A percentile compares a stretch with the other conserved stretches of the same genome.
These are phyloP conservation scores for Syngnathus typhle DNA, from an alignment of 2,113 vertebrate species.

Conservation along the genomic window DNA sequence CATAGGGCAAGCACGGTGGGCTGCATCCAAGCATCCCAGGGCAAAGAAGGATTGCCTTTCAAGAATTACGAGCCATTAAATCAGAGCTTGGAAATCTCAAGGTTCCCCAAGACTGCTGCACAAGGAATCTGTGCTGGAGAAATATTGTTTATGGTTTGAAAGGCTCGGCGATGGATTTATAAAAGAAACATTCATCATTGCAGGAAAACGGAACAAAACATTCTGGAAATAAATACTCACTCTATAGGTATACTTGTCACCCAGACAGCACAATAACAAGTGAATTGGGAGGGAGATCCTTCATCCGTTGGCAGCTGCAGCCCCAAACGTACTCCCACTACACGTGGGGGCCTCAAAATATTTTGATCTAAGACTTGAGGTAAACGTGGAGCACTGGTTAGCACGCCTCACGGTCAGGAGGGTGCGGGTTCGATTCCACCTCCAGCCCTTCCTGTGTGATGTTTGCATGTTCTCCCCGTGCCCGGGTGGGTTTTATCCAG, in stretches of 20 bases:
- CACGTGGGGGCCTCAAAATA: conserved; percentile 4
- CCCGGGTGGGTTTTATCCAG: too few relatives aligned
- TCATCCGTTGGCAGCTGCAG: conserved; percentile 70
- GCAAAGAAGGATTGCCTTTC: conserved; percentile 78
- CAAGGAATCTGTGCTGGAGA: conserved; percentile 95
- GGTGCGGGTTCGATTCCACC: too few relatives aligned
- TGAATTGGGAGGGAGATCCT: conserved; percentile 75
- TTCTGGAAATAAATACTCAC: conserved; percentile 87
- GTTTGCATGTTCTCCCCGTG: too few relatives aligned
- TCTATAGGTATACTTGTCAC: conserved; percentile 84
- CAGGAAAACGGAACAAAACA: conserved; percentile 98
- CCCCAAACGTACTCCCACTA: conserved; percentile 53
- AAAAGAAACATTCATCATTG: conserved; percentile 85
- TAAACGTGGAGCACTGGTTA: neutral
- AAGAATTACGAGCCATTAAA: conserved; percentile 95
- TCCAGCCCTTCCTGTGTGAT: too few relatives aligned
- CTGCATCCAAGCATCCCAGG: conserved; percentile 52
- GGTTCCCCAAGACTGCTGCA: conserved; percentile 95
- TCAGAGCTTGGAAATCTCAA: conserved; percentile 96
- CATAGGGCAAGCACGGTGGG: conserved; percentile 47
- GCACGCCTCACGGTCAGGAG: too few relatives aligned
- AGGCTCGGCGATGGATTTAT: conserved; percentile 77
- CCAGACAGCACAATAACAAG: conserved; percentile 80
- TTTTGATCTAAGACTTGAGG: conserved; percentile 14
- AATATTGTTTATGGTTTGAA: conserved; percentile 90